Conservation (phyloP, 92 coral and sea anemone genomes). For the Porites divaricata region DNA sequence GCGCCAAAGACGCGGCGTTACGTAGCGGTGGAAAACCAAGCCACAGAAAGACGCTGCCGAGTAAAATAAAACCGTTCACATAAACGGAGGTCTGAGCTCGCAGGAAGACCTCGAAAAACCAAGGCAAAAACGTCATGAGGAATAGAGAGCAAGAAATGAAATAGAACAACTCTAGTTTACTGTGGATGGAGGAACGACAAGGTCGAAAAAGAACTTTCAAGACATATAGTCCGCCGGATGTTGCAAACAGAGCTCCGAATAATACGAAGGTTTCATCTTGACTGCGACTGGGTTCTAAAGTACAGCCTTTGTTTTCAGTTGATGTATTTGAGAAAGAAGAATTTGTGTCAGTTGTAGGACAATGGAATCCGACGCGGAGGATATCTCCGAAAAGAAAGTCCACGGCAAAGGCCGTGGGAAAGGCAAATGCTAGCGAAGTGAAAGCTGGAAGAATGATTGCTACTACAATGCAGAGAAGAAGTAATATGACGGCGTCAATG, state of each 20-base stretch:
- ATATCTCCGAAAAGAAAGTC: constrained; percentile 51
- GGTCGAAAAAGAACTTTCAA: constrained; percentile 3
- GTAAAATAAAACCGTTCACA: constrained; percentile 9
- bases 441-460: constrained; percentile 49
- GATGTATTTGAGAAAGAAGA: not conserved
- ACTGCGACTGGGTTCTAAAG: not conserved
- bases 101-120: constrained; percentile 49
- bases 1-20: constrained; percentile 29
- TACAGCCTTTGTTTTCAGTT: constrained; percentile 12
- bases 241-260: constrained; percentile 5
- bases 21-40: constrained; percentile 42
- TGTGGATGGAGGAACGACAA: not conserved
- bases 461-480: constrained; percentile 31
- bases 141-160: constrained; percentile 15
- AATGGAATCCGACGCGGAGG: constrained; percentile 44
- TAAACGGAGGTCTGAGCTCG: constrained; percentile 22
- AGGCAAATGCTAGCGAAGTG: constrained; percentile 22
- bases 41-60: constrained; percentile 33
- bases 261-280: constrained; percentile 8
- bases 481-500: constrained; percentile 30
- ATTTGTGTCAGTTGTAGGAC: not conserved
- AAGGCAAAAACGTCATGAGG: constrained; percentile 53
- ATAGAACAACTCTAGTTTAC: constrained; percentile 13
- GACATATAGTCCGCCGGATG: not conserved
- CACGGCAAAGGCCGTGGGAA: constrained; percentile 57